A percentile compares a stretch with the other conserved stretches of the same genome.
Evolutionary conservation across 2,888 invertebrate genomes (phyloP).

Genomic region (Dexiosoma caninum): DNA sequence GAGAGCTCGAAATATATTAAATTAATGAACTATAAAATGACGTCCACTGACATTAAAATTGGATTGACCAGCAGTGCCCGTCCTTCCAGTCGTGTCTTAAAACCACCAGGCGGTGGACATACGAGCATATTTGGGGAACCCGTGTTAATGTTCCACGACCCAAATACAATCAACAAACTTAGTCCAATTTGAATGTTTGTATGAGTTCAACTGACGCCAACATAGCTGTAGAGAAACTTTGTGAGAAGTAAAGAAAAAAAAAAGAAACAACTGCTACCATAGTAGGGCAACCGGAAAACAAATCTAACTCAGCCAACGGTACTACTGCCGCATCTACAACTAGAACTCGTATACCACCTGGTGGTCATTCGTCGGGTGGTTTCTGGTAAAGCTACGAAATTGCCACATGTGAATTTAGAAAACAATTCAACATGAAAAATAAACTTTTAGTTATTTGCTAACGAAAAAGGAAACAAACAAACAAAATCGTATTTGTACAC

Average conservation of each 20-base stretch:
- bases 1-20: too few relatives aligned
- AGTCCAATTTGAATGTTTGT: conserved; percentile 77
- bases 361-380: conserved; percentile 82
- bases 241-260: conserved; percentile 68
- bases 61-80: conserved; percentile 79
- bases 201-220: conserved; percentile 78
- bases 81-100: conserved; percentile 82
- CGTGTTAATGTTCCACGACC: conserved; percentile 79
- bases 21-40: too few relatives aligned
- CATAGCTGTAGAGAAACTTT: conserved; percentile 72
- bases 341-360: conserved; percentile 82
- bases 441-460: conserved; percentile 17
- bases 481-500: conserved; percentile 58
- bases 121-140: conserved; percentile 82
- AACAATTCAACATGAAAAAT: background rate
- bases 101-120: conserved; percentile 85
- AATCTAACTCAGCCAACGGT: conserved; percentile 54
- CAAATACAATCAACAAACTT: conserved; percentile 79
- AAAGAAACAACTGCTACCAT: conserved; percentile 42
- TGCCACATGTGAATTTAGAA: background rate
- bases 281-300: conserved; percentile 50
- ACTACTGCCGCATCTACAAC: conserved; percentile 64
- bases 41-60: conserved; percentile 80
- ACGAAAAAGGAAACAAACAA: background rate
- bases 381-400: conserved; percentile 80